Conservation (phyloP, 2,888 invertebrate species). For the Agonopterix arenella region DNA sequence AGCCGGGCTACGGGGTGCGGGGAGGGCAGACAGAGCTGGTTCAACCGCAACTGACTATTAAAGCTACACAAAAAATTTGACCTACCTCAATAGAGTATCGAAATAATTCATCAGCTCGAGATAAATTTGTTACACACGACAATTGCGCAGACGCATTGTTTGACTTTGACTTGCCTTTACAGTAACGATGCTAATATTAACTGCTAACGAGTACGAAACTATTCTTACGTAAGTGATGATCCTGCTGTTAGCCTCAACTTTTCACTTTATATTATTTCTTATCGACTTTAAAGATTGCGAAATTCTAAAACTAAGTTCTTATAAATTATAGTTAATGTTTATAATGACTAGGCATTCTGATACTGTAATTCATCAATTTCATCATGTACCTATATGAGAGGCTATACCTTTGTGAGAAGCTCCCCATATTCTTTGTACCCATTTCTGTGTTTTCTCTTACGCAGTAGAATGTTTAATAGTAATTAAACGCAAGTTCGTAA, state of each 20-base stretch:
- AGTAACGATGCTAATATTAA: neutral
- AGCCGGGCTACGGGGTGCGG: constrained; percentile 15
- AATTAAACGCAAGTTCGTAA: neutral
- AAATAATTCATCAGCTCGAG: constrained; percentile 32
- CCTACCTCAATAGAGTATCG: constrained; percentile 61
- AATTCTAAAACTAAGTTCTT: no score
- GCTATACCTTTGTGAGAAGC: no score
- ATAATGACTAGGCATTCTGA: no score
- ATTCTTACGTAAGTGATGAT: constrained; percentile 6
- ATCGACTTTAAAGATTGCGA: no score
- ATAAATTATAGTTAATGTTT: no score
- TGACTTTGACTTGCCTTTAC: neutral
- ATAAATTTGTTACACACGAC: neutral
- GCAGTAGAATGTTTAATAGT: no score
- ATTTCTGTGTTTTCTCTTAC: no score
- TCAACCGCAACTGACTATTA: constrained; percentile 42
- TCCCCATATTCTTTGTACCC: no score
- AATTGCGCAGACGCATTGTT: neutral
- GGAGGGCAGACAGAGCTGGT: constrained; percentile 21
- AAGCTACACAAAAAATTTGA: constrained; percentile 48
- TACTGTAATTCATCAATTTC: no score
- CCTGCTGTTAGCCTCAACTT: neutral
- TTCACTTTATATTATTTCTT: neutral
- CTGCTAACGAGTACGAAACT: constrained; percentile 6
- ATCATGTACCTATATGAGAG: no score